These are phyloP conservation scores for Geopemphigus sp. DNA, from an alignment of 1,140 invertebrate species.

Conservation along the genomic window DNA sequence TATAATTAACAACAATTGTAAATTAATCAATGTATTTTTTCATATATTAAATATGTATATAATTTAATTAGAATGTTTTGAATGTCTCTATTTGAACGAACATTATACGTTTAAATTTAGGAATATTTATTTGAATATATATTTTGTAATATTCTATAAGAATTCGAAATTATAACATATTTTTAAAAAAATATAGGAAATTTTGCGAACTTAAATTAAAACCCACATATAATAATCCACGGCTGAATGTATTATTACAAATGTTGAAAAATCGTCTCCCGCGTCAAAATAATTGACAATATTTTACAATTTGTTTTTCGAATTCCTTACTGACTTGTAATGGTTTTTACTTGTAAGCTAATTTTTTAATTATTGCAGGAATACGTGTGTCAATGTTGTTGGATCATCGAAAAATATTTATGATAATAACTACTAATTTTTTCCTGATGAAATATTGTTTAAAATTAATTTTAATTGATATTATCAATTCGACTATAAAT, in stretches of 20 bases:
- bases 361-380: slow-evolving; percentile 11
- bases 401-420: background rate
- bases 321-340: slow-evolving; percentile 2
- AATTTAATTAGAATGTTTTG: too few relatives aligned
- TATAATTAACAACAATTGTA: too few relatives aligned
- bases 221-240: slow-evolving; percentile 12
- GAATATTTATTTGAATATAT: too few relatives aligned
- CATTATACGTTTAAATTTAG: too few relatives aligned
- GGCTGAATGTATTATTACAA: slow-evolving; percentile 33
- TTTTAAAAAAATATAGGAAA: background rate
- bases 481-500: too few relatives aligned
- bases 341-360: slow-evolving; percentile 18
- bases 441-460: background rate
- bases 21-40: too few relatives aligned
- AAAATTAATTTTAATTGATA: slow-evolving; percentile 9
- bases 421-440: background rate
- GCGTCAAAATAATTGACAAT: background rate
- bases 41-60: too few relatives aligned
- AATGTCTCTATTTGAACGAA: too few relatives aligned
- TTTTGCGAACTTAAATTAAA: background rate
- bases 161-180: too few relatives aligned
- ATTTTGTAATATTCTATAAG: too few relatives aligned
- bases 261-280: background rate
- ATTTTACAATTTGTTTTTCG: background rate
- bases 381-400: background rate